Evolutionary conservation across 2,113 vertebrate species (phyloP).

Genomic region (Bos javanicus): DNA sequence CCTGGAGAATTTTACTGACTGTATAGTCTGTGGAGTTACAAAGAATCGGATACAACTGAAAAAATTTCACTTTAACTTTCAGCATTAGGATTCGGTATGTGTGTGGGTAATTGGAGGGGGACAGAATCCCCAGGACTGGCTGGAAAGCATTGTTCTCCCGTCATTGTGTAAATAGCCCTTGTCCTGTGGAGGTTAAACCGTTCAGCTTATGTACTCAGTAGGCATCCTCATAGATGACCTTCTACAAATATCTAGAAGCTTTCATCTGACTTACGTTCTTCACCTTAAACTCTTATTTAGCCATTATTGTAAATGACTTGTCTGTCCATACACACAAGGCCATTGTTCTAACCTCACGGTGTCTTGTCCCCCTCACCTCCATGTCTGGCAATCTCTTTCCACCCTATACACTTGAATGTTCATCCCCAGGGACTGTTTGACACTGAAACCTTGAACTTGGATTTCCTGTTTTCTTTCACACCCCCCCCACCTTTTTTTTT

Average conservation of each 20-base stretch:
- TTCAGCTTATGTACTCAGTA: background rate
- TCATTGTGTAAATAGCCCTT: background rate
- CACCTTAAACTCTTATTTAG: background rate
- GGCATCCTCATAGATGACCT: background rate
- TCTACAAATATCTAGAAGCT: background rate
- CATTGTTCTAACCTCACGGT: background rate
- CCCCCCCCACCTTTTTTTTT: accelerated
- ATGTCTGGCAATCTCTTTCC: background rate
- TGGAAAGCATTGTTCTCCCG: background rate
- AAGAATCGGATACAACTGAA: background rate
- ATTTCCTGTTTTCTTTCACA: background rate
- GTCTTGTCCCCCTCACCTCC: background rate
- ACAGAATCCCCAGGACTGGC: background rate
- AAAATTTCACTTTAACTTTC: background rate
- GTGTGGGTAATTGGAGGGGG: background rate
- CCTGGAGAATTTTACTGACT: background rate
- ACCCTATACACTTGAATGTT: background rate
- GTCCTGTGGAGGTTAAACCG: background rate
- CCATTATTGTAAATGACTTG: background rate
- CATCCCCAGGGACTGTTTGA: background rate
- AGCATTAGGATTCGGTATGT: background rate
- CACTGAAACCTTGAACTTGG: background rate
- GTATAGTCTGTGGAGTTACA: background rate
- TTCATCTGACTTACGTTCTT: background rate
- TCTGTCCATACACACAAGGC: background rate